A percentile compares a stretch with the other conserved stretches of the same genome.
Evolutionary conservation across 2,797 vertebrate species (phyloP).

Genomic region (Tarsius wallacei): DNA sequence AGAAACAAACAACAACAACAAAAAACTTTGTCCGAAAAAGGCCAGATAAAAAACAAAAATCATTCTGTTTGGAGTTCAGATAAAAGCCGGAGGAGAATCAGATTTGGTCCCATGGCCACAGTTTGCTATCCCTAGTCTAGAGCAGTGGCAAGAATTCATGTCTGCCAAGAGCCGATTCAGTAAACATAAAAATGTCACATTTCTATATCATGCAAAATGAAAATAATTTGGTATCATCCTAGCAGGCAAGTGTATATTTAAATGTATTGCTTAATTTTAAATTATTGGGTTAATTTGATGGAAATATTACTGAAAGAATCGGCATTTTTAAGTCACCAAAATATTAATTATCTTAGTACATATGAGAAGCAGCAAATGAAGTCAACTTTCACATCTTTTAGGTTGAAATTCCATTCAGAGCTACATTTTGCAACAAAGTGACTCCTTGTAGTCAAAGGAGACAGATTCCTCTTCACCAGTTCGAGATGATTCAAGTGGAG

Average conservation of each 20-base stretch:
- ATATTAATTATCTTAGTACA: background rate
- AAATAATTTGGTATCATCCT: background rate
- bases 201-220: conserved; percentile 9
- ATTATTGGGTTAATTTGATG: background rate
- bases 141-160: background rate
- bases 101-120: background rate
- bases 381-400: background rate
- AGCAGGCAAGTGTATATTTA: background rate
- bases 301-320: background rate
- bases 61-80: background rate
- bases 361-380: background rate
- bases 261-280: background rate
- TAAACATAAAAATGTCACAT: background rate
- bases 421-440: background rate
- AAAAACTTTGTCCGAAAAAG: background rate
- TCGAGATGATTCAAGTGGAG: background rate
- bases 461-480: background rate
- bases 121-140: background rate
- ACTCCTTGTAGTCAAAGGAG: background rate
- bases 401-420: background rate
- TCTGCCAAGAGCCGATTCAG: background rate
- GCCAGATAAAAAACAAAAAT: background rate
- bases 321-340: background rate
- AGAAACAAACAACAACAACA: too few relatives aligned
- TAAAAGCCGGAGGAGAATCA: background rate